phyloP scores from a whole-genome alignment of 2,113 vertebrate genomes.

The Siphamia tubifer region DNA sequence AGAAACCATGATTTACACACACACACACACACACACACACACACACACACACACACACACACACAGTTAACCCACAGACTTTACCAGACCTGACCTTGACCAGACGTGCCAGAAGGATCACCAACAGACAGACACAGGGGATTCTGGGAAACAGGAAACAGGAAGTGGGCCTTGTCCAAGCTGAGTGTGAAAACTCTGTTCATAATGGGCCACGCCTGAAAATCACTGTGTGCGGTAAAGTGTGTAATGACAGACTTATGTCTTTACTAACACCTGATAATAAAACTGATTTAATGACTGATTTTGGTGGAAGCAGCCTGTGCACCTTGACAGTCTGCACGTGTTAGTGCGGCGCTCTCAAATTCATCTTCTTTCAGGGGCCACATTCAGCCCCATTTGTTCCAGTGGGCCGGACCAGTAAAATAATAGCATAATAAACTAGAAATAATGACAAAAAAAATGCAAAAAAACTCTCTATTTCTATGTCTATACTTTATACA shows the following conservation, averaged over 20 bases:
- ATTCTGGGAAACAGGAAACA: slow-evolving; percentile 74
- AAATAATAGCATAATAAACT: no score
- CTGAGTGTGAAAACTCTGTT: slow-evolving; percentile 37
- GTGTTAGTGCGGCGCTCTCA: no score
- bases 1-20: slow-evolving; percentile 32
- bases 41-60: slow-evolving; percentile 23
- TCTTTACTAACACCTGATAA: slow-evolving; percentile 15
- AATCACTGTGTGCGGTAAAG: slow-evolving; percentile 27
- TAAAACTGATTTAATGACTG: slow-evolving; percentile 39
- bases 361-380: no score
- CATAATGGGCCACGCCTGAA: slow-evolving; percentile 48
- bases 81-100: slow-evolving; percentile 68
- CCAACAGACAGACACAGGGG: slow-evolving; percentile 60
- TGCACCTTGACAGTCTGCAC: not conserved
- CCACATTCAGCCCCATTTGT: no score
- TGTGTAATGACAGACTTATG: slow-evolving; percentile 11
- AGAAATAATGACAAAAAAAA: no score
- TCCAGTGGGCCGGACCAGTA: no score
- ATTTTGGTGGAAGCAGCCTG: slow-evolving; percentile 7
- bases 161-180: slow-evolving; percentile 61
- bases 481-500: no score
- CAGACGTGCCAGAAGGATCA: slow-evolving; percentile 69
- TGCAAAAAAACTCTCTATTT: no score
- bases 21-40: no score
- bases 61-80: slow-evolving; percentile 33